Evolutionary conservation across 2,113 vertebrate species (phyloP).

Genomic region (Neogobius melanostomus): DNA sequence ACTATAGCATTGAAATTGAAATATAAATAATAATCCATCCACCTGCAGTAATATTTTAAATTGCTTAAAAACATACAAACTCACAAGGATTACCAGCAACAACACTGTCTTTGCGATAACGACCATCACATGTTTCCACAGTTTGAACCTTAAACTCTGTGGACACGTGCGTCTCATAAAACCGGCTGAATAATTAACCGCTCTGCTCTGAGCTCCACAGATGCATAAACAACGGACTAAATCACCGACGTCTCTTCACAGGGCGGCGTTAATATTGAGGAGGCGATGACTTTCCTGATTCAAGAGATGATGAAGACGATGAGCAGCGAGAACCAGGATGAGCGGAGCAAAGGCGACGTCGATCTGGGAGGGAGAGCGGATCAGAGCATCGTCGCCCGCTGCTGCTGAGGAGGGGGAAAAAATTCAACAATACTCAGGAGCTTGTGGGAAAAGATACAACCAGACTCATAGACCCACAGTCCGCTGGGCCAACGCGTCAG

Average conservation of each 20-base stretch:
- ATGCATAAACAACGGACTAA: conserved; percentile 31
- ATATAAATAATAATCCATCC: no score
- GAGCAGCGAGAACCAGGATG: conserved; percentile 73
- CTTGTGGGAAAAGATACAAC: neutral
- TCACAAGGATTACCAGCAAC: no score
- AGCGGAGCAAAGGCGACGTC: conserved; percentile 71
- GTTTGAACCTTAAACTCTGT: conserved; percentile 21
- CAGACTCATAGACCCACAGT: neutral
- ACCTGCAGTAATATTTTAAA: no score
- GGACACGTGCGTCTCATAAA: conserved; percentile 28
- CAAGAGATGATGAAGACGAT: conserved; percentile 78
- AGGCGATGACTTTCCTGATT: conserved; percentile 84
- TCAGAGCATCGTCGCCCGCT: conserved; percentile 70
- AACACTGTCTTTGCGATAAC: no score
- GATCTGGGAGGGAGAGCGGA: conserved; percentile 69
- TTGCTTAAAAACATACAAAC: no score
- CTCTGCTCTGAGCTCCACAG: neutral
- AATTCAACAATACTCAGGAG: no score
- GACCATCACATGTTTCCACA: neutral
- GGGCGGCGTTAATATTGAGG: conserved; percentile 87
- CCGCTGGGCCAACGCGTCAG: no score
- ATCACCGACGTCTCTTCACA: conserved; percentile 40
- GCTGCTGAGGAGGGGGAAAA: conserved; percentile 62
- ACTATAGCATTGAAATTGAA: no score
- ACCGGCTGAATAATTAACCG: conserved; percentile 44